Evolutionary conservation across 2,888 invertebrate species (phyloP).

Genomic region (Caenorhabditis panamensis): DNA sequence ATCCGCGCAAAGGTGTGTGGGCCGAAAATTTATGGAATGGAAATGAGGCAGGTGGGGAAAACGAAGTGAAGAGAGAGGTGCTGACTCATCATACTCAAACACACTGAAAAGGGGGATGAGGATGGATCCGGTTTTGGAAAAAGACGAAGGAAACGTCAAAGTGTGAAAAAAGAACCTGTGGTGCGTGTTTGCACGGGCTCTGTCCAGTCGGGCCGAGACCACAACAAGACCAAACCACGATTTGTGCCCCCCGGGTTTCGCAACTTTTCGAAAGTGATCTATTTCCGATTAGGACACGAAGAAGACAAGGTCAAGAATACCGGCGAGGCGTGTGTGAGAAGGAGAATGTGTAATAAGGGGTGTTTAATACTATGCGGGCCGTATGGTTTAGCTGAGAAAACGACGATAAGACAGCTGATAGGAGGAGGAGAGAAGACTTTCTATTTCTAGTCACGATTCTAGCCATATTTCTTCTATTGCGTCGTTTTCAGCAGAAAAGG

Average conservation of each 20-base stretch:
- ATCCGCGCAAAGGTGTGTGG: slow-evolving; percentile 14
- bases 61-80: neutral
- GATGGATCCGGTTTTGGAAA: slow-evolving; percentile 36
- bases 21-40: slow-evolving; percentile 39
- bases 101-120: neutral
- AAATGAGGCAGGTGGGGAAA: slow-evolving; percentile 42
- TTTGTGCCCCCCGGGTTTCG: too few species aligned
- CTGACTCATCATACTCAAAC: slow-evolving; percentile 39
- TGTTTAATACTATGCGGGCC: neutral
- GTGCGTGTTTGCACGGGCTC: slow-evolving; percentile 46
- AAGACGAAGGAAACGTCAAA: slow-evolving; percentile 11
- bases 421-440: neutral
- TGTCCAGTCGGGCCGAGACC: slow-evolving; percentile 22
- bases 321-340: neutral
- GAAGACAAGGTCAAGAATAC: slow-evolving; percentile 25
- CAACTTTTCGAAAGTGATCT: slow-evolving; percentile 45
- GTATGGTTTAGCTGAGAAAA: neutral
- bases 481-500: too few species aligned
- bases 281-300: neutral
- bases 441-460: too few species aligned
- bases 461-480: too few species aligned
- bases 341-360: neutral
- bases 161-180: slow-evolving; percentile 27
- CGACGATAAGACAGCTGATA: slow-evolving; percentile 49
- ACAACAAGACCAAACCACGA: slow-evolving; percentile 53